A percentile compares a stretch with the other conserved stretches of the same genome.
Evolutionary conservation across 2,797 vertebrate species (phyloP).

Genomic region (Leptoclinus maculatus): DNA sequence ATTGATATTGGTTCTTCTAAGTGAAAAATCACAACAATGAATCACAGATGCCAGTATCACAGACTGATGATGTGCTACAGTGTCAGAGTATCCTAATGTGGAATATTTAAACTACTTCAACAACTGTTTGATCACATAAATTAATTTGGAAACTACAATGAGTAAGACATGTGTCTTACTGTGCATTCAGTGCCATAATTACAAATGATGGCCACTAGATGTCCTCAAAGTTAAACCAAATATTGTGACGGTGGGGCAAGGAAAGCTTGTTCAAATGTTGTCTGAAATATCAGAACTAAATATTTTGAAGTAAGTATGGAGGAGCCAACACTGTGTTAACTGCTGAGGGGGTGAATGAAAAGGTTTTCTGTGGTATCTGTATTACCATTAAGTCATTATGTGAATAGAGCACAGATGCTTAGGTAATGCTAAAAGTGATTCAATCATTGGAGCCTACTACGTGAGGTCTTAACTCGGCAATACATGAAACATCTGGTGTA

Average conservation of each 20-base stretch:
- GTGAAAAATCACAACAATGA: not conserved
- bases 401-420: not conserved
- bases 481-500: not conserved
- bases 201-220: conserved; percentile 69
- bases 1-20: not conserved
- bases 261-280: not conserved
- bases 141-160: not conserved
- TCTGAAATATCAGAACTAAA: not conserved
- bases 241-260: not conserved
- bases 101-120: not conserved
- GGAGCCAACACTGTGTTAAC: not conserved
- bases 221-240: conserved; percentile 45
- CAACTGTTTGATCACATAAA: not conserved
- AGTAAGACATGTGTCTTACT: not conserved
- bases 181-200: not conserved
- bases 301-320: not conserved
- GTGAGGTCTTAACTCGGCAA: not conserved
- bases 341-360: not conserved
- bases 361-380: not conserved
- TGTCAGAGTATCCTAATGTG: too few relatives aligned
- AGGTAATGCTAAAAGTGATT: not conserved
- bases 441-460: not conserved
- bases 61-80: not conserved
- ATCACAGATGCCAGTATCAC: not conserved
- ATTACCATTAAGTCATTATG: not conserved